Conservation (phyloP, 2,888 invertebrate species). For the Phlogophora meticulosa region DNA sequence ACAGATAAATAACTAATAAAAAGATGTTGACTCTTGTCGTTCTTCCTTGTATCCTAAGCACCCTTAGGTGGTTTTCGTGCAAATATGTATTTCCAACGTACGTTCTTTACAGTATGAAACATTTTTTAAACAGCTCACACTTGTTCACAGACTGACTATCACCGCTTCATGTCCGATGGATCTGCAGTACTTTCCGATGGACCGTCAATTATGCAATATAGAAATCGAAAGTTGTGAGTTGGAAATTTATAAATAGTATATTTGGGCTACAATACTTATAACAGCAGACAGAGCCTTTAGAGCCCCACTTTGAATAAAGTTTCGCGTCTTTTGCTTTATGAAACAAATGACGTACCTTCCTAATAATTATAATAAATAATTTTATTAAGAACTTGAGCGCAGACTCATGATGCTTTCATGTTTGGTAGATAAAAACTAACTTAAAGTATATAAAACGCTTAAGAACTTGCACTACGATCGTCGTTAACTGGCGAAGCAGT, state of each 20-base stretch:
- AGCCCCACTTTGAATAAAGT: conserved; percentile 42
- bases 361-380: conserved; percentile 43
- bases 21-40: too few species aligned
- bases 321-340: conserved; percentile 61
- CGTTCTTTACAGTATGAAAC: neutral
- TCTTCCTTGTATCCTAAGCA: too few species aligned
- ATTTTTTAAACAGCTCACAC: conserved; percentile 23
- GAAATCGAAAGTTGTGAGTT: conserved; percentile 99
- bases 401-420: conserved; percentile 73
- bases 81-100: neutral
- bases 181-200: conserved; percentile 99
- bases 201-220: conserved; percentile 98
- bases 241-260: conserved; percentile 24
- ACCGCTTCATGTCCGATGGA: conserved; percentile 99
- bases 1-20: too few species aligned
- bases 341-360: conserved; percentile 58
- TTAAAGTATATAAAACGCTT: conserved; percentile 69
- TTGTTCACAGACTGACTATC: conserved; percentile 95
- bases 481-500: conserved; percentile 58
- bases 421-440: conserved; percentile 71
- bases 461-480: conserved; percentile 61
- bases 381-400: conserved; percentile 61
- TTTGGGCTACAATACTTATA: conserved; percentile 59
- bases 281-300: conserved; percentile 34
- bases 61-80: too few species aligned